Evolutionary conservation across 2,888 invertebrate genomes (phyloP), one percentile per base, ranked within the genome.

Genomic region (Erebia ligea): DNA sequence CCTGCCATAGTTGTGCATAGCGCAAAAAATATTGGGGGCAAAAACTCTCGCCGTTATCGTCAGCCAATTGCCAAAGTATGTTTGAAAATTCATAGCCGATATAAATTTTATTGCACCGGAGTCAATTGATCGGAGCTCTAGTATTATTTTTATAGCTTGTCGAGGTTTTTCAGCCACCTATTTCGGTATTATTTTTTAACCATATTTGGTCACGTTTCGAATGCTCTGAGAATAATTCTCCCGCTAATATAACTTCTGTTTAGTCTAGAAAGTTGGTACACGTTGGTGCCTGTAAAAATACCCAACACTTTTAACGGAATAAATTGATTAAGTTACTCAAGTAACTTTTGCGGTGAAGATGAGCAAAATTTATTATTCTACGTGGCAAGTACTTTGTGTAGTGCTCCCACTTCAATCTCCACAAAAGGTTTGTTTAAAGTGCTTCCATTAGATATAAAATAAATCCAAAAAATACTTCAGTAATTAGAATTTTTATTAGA

Each of bases 41-140:
- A 68, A 73, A 71, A 66, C 59, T 61, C 71, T 68, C 59, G 59
- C 25, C 48, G n/a, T 69, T 69, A 69, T 61, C 42, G 48, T 50
- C 54, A 67, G 45, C 52, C 56, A 74, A 70, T 73, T 50, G 69
- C 67, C 68, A 69, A 67, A 73, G 63, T 70, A 73, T 69, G 68
- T 73, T 74, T 68, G 67, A 68, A 72, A 72, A 75, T 73, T 70
- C 71, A 75, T 73, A 69, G 70, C 66, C 68, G 66, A 63, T 73
- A 75, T 75, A 75, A 71, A 73, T 75, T 75, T 75, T 73, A 73
- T 73, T 73, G 68, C 58, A 62, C 62, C 63, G 42, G 64, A 75
- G 69, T 71, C 71, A 68, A 72, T 74, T 70, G 74, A 66, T 70
- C 70, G 70, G 59, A 68, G 54, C 58, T 62, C 70, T 69, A 65